Evolutionary conservation across 1,140 invertebrate species (phyloP).

Genomic region (Forficula auricularia): DNA sequence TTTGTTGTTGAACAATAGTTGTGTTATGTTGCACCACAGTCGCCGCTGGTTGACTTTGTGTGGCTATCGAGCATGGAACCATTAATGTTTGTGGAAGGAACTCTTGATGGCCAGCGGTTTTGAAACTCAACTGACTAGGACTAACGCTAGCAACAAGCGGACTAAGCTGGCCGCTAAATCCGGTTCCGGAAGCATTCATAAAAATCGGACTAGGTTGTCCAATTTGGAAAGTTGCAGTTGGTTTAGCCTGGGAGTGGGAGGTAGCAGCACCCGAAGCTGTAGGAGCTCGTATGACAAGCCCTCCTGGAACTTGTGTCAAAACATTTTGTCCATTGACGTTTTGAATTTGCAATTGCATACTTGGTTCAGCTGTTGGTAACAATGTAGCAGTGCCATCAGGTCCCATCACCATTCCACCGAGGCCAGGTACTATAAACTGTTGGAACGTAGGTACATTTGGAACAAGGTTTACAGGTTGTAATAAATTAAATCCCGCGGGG

Average conservation of each 20-base stretch:
- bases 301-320: slow-evolving; percentile 48
- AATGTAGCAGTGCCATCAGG: slow-evolving; percentile 47
- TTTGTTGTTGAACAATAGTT: slow-evolving; percentile 45
- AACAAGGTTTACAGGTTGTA: slow-evolving; percentile 63
- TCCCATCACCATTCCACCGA: slow-evolving; percentile 58
- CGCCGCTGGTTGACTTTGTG: slow-evolving; percentile 43
- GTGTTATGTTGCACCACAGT: slow-evolving; percentile 54
- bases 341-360: slow-evolving; percentile 57
- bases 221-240: too few species aligned
- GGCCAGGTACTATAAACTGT: slow-evolving; percentile 62
- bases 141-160: slow-evolving; percentile 55
- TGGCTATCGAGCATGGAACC: slow-evolving; percentile 45
- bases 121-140: slow-evolving; percentile 39
- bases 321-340: slow-evolving; percentile 63
- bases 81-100: slow-evolving; percentile 40
- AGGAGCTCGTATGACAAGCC: slow-evolving; percentile 60
- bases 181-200: slow-evolving; percentile 13
- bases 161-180: slow-evolving; percentile 56
- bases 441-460: slow-evolving; percentile 63
- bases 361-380: slow-evolving; percentile 43
- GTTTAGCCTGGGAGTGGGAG: neutral
- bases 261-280: slow-evolving; percentile 28
- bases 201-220: too few species aligned
- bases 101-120: too few species aligned
- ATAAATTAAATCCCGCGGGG: slow-evolving; percentile 34